Evolutionary conservation across 1,140 invertebrate genomes (phyloP).

Genomic region (Pseudobourletiella spinata): DNA sequence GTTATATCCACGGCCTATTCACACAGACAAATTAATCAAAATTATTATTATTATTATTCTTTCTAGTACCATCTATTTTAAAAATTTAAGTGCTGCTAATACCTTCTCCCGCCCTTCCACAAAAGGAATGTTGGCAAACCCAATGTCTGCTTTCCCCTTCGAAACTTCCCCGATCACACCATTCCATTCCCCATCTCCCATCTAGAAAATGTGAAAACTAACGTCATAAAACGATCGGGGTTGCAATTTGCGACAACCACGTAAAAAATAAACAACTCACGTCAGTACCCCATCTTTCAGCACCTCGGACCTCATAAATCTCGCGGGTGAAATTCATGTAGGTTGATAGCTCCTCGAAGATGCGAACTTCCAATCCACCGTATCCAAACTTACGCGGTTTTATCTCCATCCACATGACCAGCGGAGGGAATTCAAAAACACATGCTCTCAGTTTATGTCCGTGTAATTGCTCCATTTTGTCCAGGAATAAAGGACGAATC

Average conservation of each 20-base stretch:
- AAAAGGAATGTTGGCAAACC: slow-evolving; percentile 37
- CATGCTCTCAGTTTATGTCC: slow-evolving; percentile 28
- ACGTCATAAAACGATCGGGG: too few relatives aligned
- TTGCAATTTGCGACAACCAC: too few relatives aligned
- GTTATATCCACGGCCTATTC: slow-evolving; percentile 36
- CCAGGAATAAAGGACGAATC: slow-evolving; percentile 23
- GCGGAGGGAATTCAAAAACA: slow-evolving; percentile 38
- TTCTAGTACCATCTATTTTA: too few relatives aligned
- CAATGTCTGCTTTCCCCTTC: slow-evolving; percentile 34
- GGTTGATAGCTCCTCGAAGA: slow-evolving; percentile 29
- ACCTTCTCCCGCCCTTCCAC: slow-evolving; percentile 35
- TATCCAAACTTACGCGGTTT: slow-evolving; percentile 17
- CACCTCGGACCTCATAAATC: slow-evolving; percentile 31
- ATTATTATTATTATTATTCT: background rate
- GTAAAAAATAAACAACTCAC: too few relatives aligned
- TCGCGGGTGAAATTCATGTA: slow-evolving; percentile 36
- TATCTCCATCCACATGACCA: slow-evolving; percentile 32
- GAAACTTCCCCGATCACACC: slow-evolving; percentile 37
- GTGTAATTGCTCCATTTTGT: slow-evolving; percentile 30
- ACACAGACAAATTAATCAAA: background rate
- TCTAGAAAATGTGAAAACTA: too few relatives aligned
- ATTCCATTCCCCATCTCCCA: slow-evolving; percentile 36
- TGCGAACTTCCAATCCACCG: slow-evolving; percentile 32
- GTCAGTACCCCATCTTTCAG: slow-evolving; percentile 35
- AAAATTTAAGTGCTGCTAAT: too few relatives aligned